These are phyloP conservation scores for Heliocidaris tuberculata DNA, from an alignment of 35 echinoderm and acorn worm species.

Conservation along the genomic window DNA sequence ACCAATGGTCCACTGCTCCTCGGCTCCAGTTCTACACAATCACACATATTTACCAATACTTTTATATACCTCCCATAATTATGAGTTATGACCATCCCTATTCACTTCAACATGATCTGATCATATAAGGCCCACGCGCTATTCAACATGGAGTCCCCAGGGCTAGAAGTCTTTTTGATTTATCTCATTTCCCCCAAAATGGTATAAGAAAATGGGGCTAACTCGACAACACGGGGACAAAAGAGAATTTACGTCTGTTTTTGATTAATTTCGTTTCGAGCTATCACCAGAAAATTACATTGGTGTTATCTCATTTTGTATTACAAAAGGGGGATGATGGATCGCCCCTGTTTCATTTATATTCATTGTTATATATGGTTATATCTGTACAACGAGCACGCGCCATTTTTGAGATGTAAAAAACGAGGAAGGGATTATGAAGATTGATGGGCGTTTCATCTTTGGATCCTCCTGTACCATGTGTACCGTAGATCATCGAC, in stretches of 20 bases:
- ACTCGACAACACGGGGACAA: not conserved
- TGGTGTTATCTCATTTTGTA: not conserved
- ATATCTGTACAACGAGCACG: not conserved
- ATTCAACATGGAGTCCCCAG: not conserved
- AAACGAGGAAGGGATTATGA: not conserved
- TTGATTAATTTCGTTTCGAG: not conserved
- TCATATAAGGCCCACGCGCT: not conserved
- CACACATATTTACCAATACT: too few relatives aligned
- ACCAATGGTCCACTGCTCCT: not conserved
- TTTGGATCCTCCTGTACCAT: not conserved
- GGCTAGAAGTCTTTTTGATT: not conserved
- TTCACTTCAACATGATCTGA: not conserved
- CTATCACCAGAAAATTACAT: not conserved
- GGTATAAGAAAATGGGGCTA: not conserved
- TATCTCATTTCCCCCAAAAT: not conserved
- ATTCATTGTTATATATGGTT: not conserved
- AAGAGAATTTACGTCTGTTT: not conserved
- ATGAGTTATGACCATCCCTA: not conserved
- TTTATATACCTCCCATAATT: not conserved
- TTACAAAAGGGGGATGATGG: slow-evolving; percentile 1
- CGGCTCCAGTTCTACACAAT: not conserved
- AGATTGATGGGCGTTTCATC: not conserved
- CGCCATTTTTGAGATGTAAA: not conserved
- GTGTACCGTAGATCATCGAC: not conserved
- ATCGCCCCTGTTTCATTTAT: not conserved